Base-by-base conservation (phyloP, 2,888 invertebrate genomes). In the Aphodius granarius region DNA sequence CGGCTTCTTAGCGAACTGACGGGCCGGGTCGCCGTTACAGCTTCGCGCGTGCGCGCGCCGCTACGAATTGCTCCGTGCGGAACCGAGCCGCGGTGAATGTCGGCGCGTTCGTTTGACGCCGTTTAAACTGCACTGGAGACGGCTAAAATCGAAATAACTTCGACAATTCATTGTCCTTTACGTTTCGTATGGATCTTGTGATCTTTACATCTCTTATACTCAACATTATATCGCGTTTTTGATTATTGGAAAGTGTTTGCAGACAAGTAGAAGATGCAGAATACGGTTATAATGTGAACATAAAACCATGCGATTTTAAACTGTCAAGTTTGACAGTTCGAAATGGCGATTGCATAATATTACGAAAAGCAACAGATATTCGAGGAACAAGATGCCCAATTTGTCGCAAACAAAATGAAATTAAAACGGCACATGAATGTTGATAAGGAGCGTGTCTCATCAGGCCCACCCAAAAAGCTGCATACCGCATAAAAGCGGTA, bases 1-100 rank as follows among this genome's bases (percentile, higher is more conserved):
- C 80, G 79, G 79, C 79, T 78, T 73, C 78, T 78, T 74, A 76
- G 77, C 75, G 77, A 77, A 79, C 78, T 78, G 77, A 77, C 77
- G 78, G 75, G 77, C 77, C 79, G 79, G 80, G 80, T 75, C 78
- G 80, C 79, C 78, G 76, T 75, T 74, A 75, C 72, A 71, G 73
- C 23, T 21, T 21, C 66, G 71, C 79, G 79, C 75, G 77, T 64
- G 78, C 80, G 80, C 75, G 64, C 66, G 43, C 63, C 23, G 62
- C 62, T 71, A 71, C 64, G 21, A 22, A 65, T 71, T 18, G 71
- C 62, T 62, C 63, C 22, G 63, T 74, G 19, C 21, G 72, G 63
- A 71, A 62, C 68, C 72, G 72, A 43, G 13, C 43, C n/a, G n/a
- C n/a, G n/a, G n/a, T n/a, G n/a, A n/a, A n/a, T 43, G 43, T 43